Base-by-base conservation (phyloP, 2,113 vertebrate species). In the Deroptyus accipitrinus region DNA sequence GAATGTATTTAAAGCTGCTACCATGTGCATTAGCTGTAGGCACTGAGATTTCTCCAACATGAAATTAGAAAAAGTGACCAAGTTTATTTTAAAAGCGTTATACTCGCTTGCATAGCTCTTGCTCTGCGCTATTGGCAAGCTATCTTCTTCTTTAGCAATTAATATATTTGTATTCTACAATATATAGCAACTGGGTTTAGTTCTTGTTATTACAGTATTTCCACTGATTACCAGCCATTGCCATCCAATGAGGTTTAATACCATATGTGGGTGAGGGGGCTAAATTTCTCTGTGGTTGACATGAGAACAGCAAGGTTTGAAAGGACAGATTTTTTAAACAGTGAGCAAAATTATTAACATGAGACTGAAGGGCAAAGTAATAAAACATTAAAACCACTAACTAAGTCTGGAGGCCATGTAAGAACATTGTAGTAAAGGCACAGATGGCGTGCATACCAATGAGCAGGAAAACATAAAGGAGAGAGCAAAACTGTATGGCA, bases 341-440 rank as follows among this genome's bases (percentile, higher is more conserved):
- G 78, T 68, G 67, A 80, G 63, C 24, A 94, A 94, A 97, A 94
- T 96, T 41, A 88, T 96, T 92, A 92, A 78, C 69, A 66, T 51
- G 76, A 84, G 59, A 75, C 87, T 94, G 89, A 96, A 96, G 92
- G 94, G 85, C 95, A 96, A 94, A 97, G 86, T 73, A 92, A 95
- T 97, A 94, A 95, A 96, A 95, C 89, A 95, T 85, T 96, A 78
- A 96, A 95, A 93, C 51, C 83, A 92, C 87, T 83, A 83, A 83
- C 81, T 82, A 86, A 96, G 84, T 91, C 92, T 96, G 63, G 87
- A 91, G 85, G 91, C 96, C 95, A 78, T 92, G 78, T 96, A 78
- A 87, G 91, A 95, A 85, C 84, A 59, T 2, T 90, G 78, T 74
- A 90, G 94, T 93, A 87, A 74, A 70, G 70, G 69, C 87, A 94